phyloP scores from a whole-genome alignment of 2,888 invertebrate species.

The Argyresthia goedartella region DNA sequence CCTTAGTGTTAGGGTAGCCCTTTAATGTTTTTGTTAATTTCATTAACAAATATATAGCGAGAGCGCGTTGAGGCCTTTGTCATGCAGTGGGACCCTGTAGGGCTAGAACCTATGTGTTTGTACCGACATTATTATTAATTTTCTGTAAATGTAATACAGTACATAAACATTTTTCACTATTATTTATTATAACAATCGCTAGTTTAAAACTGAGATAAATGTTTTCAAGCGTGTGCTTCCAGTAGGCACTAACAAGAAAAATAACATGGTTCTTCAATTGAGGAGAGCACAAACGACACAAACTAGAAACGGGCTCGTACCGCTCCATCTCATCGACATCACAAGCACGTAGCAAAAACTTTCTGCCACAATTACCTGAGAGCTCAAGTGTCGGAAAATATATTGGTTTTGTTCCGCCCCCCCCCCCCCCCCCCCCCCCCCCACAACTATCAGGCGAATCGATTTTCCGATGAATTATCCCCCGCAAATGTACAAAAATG shows the following conservation, averaged over 20 bases:
- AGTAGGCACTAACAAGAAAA: neutral
- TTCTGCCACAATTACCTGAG: slow-evolving; percentile 70
- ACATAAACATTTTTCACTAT: neutral
- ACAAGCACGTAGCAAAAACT: slow-evolving; percentile 58
- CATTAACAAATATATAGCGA: too few species aligned
- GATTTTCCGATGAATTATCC: slow-evolving; percentile 33
- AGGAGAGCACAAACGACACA: neutral
- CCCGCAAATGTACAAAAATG: slow-evolving; percentile 8
- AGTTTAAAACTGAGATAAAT: neutral
- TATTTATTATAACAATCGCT: neutral
- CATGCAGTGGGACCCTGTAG: too few species aligned
- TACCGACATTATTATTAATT: too few species aligned
- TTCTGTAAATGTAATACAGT: too few species aligned
- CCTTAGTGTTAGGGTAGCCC: too few species aligned
- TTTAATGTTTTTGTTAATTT: too few species aligned
- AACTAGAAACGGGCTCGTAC: neutral
- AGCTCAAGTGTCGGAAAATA: slow-evolving; percentile 69
- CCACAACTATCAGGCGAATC: slow-evolving; percentile 42
- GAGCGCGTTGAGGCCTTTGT: too few species aligned
- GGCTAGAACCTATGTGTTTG: too few species aligned
- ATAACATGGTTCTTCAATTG: too few species aligned
- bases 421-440: slow-evolving; percentile 37
- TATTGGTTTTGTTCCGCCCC: slow-evolving; percentile 61
- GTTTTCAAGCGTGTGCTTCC: neutral
- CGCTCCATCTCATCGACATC: slow-evolving; percentile 50